Conservation (phyloP, 2,113 vertebrate genomes). For the Centropus bengalensis region DNA sequence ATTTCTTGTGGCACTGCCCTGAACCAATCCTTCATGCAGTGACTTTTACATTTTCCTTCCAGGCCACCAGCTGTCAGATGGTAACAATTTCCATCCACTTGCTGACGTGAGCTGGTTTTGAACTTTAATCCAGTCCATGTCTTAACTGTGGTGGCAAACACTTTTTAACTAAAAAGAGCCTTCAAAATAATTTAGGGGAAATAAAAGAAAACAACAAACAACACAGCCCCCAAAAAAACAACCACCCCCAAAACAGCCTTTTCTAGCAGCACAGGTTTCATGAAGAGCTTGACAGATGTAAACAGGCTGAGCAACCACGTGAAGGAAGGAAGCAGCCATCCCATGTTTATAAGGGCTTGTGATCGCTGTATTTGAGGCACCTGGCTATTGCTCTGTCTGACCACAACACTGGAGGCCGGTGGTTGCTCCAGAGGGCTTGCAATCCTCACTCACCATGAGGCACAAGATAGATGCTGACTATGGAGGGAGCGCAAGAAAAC, state of each 20-base stretch:
- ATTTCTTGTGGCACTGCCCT: slow-evolving; percentile 56
- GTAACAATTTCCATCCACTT: slow-evolving; percentile 84
- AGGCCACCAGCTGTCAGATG: slow-evolving; percentile 82
- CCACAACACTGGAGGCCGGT: background rate
- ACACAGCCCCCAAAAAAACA: background rate
- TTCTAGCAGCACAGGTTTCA: slow-evolving; percentile 65
- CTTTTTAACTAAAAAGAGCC: slow-evolving; percentile 80
- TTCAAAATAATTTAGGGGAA: slow-evolving; percentile 72
- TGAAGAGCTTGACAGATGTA: slow-evolving; percentile 78
- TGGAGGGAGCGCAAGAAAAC: slow-evolving; percentile 12
- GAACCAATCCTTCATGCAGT: slow-evolving; percentile 65
- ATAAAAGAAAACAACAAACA: background rate
- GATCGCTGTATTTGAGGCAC: background rate
- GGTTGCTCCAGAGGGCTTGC: background rate
- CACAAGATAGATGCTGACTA: background rate
- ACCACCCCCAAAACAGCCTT: slow-evolving; percentile 37
- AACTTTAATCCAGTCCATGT: slow-evolving; percentile 83
- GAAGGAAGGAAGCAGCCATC: background rate
- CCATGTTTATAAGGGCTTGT: background rate
- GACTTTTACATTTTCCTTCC: slow-evolving; percentile 74
- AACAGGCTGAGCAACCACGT: slow-evolving; percentile 41
- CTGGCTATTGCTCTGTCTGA: background rate
- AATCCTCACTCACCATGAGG: background rate
- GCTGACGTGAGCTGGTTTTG: slow-evolving; percentile 83
- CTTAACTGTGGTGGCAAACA: slow-evolving; percentile 81